Evolutionary conservation across 2,797 vertebrate species (phyloP).

Genomic region (Pseudotriccus pelzelni): DNA sequence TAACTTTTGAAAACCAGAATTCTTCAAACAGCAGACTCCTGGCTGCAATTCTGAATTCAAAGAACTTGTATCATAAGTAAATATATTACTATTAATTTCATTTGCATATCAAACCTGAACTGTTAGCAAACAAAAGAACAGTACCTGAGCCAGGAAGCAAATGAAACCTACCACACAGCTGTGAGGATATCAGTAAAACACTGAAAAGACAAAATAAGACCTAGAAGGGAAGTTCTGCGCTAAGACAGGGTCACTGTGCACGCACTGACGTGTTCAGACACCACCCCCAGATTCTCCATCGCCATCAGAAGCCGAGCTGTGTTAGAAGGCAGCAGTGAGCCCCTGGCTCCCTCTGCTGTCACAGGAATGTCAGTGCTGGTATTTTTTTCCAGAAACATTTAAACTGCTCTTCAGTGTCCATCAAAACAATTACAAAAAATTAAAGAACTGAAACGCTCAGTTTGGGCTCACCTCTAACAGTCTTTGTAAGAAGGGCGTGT

Average conservation of each 20-base stretch:
- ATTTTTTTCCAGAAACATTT: neutral
- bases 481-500: neutral
- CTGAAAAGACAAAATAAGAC: neutral
- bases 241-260: neutral
- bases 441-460: neutral
- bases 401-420: neutral
- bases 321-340: neutral
- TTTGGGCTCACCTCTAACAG: neutral
- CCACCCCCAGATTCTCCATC: neutral
- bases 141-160: neutral
- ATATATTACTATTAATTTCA: neutral
- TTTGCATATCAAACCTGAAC: neutral
- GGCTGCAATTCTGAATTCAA: neutral
- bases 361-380: neutral
- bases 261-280: neutral
- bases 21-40: neutral
- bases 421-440: neutral
- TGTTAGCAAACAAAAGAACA: neutral
- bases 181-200: no score
- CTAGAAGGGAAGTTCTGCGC: neutral
- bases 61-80: neutral
- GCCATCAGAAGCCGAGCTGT: neutral
- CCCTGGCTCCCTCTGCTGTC: constrained; percentile 3
- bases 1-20: neutral
- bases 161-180: neutral